These are phyloP conservation scores for Malthinus flaveolus DNA, from an alignment of 2,888 invertebrate species.

Conservation along the genomic window DNA sequence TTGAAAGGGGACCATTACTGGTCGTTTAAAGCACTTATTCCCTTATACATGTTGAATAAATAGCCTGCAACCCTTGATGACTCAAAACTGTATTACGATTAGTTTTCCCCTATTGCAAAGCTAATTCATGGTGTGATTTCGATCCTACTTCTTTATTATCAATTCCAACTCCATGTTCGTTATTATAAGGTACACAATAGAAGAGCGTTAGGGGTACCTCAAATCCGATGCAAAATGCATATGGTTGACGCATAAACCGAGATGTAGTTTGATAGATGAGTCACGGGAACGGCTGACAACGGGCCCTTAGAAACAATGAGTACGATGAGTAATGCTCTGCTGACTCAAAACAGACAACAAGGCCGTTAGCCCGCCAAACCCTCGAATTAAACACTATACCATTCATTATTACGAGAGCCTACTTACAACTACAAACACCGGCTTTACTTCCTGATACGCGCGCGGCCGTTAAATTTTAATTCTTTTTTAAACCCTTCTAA, in stretches of 20 bases:
- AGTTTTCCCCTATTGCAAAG: slow-evolving; percentile 27
- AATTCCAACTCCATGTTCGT: slow-evolving; percentile 29
- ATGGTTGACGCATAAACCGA: slow-evolving; percentile 30
- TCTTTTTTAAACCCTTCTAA: slow-evolving; percentile 9
- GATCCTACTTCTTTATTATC: slow-evolving; percentile 21
- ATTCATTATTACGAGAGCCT: slow-evolving; percentile 18
- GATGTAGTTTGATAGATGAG: slow-evolving; percentile 31
- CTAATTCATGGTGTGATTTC: slow-evolving; percentile 28
- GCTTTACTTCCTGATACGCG: slow-evolving; percentile 21
- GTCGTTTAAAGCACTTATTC: slow-evolving; percentile 23
- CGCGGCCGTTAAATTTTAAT: slow-evolving; percentile 15
- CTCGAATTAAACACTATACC: slow-evolving; percentile 19
- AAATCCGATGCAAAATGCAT: slow-evolving; percentile 29
- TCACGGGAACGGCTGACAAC: slow-evolving; percentile 44
- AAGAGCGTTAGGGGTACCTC: slow-evolving; percentile 26
- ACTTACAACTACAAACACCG: slow-evolving; percentile 2
- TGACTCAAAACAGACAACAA: slow-evolving; percentile 51
- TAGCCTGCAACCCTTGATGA: slow-evolving; percentile 30
- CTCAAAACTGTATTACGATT: slow-evolving; percentile 36
- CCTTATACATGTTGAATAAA: slow-evolving; percentile 25
- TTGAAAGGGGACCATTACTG: slow-evolving; percentile 19
- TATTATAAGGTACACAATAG: slow-evolving; percentile 20
- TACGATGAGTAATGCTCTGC: slow-evolving; percentile 50
- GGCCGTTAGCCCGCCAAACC: slow-evolving; percentile 47
- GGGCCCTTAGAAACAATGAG: slow-evolving; percentile 49